Evolutionary conservation across 1,140 invertebrate species (phyloP), one percentile per base, ranked within the genome.

Genomic region (Planococcus citri): DNA sequence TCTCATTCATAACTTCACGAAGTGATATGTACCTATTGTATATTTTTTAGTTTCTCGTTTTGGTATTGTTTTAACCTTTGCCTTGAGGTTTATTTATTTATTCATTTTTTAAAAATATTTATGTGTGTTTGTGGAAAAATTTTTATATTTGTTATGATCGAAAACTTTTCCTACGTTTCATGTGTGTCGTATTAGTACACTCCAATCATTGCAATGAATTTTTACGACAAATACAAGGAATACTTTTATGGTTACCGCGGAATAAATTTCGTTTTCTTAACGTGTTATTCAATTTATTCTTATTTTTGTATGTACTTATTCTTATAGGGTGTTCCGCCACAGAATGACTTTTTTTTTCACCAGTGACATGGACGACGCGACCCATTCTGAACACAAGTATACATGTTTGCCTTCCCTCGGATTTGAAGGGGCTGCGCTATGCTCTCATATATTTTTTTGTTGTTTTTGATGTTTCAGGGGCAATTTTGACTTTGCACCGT

Each of bases 1-100:
- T 90, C 60, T 89, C 89, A 27, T 88, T 58, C 64, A 17, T 64
- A 67, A 58, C 33, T 14, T 20, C 17, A 20, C 17, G 4, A 51
- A 51, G 41, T 51, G 41, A 9, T 51, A 9, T 9, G 17, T 51
- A 6, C 29, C 3, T 33, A 33, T n/a, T 12, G 29, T 33, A 33
- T 3, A 33, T 33, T 33, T 33, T 33, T 14, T 37, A 37, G 14
- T 37, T 37, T 51, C 41, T 51, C 29, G n/a, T 51, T 51, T 51
- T 51, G 6, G n/a, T 51, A 51, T 51, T 51, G 4, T 51, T 9
- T 51, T 51, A 51, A 33, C n/a, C n/a, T n/a, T n/a, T n/a, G n/a
- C n/a, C n/a, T 37, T 37, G 6, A 14, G 33, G 3, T 51, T 51
- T 51, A 51, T 51, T 51, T 51, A 51, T 51, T 51, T 51, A 51